phyloP scores from a whole-genome alignment of 2,797 vertebrate genomes.

The Periparus ater region DNA sequence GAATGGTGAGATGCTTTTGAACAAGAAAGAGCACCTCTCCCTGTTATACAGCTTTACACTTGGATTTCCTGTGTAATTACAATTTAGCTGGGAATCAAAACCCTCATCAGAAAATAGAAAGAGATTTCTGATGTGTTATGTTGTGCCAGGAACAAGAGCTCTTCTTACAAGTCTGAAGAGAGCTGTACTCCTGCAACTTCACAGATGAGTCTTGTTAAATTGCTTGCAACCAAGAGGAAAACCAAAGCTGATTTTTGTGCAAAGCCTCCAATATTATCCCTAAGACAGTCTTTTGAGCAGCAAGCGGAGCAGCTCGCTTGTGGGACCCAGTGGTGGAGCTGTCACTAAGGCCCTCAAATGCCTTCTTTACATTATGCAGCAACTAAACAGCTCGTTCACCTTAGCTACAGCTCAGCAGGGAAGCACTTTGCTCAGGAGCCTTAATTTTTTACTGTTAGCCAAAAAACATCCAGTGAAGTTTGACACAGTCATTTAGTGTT shows the following conservation, averaged over 20 bases:
- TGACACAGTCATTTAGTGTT: not conserved
- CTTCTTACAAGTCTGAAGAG: conserved; percentile 6
- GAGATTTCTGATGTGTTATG: conserved; percentile 17
- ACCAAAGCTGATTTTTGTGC: not conserved
- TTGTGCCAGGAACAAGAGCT: not conserved
- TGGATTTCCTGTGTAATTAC: conserved; percentile 44
- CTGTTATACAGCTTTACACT: conserved; percentile 15
- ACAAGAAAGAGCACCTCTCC: conserved; percentile 38
- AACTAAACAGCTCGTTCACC: not conserved
- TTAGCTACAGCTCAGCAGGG: not conserved
- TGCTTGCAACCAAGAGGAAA: not conserved
- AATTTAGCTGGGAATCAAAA: conserved; percentile 45
- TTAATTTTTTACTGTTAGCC: not conserved
- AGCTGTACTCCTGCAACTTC: not conserved
- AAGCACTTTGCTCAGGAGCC: not conserved
- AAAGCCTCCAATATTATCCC: not conserved
- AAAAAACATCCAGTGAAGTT: not conserved
- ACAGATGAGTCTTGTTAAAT: not conserved
- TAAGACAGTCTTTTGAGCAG: not conserved
- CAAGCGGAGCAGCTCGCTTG: rapidly evolving
- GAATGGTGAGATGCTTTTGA: conserved; percentile 26
- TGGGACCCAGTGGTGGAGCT: not conserved
- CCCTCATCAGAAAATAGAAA: conserved; percentile 43
- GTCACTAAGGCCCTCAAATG: not conserved
- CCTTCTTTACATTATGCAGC: not conserved